phyloP scores from a whole-genome alignment of 92 coral and sea anemone species.

The Epizoanthus scotinus region DNA sequence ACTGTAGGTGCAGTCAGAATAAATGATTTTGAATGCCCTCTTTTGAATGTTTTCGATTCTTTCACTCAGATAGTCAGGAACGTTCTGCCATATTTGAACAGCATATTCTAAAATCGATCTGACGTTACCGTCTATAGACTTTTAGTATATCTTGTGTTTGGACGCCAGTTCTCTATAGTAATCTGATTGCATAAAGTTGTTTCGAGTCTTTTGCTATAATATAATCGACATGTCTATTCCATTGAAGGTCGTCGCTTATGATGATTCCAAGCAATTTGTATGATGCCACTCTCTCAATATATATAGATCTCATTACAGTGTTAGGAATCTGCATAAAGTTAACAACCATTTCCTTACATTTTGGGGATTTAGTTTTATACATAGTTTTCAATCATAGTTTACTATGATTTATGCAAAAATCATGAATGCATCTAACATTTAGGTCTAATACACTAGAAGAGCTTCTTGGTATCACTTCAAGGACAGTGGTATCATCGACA shows the following conservation, averaged over 20 bases:
- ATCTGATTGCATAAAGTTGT: slow-evolving; percentile 10
- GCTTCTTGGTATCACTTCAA: slow-evolving; percentile 31
- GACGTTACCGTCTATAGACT: slow-evolving; percentile 29
- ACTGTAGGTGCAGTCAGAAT: slow-evolving; percentile 31
- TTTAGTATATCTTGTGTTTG: slow-evolving; percentile 24
- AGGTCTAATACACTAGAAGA: slow-evolving; percentile 40
- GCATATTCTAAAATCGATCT: slow-evolving; percentile 48
- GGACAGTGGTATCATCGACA: slow-evolving; percentile 36
- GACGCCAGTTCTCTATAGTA: slow-evolving; percentile 40
- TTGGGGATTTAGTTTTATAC: slow-evolving; percentile 46
- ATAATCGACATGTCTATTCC: slow-evolving; percentile 43
- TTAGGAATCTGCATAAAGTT: slow-evolving; percentile 49
- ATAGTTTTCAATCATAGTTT: too few species aligned
- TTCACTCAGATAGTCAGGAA: slow-evolving; percentile 49
- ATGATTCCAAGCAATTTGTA: slow-evolving; percentile 44
- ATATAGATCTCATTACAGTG: slow-evolving; percentile 38
- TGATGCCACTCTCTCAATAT: slow-evolving; percentile 39
- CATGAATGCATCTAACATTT: slow-evolving; percentile 43
- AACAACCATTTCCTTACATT: slow-evolving; percentile 50
- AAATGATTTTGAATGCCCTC: slow-evolving; percentile 44
- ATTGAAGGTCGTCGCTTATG: slow-evolving; percentile 39
- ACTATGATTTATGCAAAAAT: slow-evolving; percentile 29
- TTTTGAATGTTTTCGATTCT: slow-evolving; percentile 44
- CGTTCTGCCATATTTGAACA: slow-evolving; percentile 44
- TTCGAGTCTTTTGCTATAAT: slow-evolving; percentile 33